Evolutionary conservation across 2,888 invertebrate species (phyloP).

Genomic region (Agrochola lota): DNA sequence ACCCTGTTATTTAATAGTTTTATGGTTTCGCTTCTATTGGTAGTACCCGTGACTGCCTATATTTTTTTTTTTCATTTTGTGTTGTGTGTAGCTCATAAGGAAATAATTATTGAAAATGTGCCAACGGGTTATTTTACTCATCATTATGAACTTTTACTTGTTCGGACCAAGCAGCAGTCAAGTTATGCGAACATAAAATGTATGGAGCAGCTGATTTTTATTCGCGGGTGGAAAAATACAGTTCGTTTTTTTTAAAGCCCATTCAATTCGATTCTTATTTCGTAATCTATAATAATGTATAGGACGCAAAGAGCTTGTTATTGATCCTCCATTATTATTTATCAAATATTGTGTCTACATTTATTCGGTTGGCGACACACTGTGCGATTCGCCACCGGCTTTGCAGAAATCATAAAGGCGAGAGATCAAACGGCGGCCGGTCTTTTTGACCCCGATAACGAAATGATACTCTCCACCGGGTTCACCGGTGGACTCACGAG

Average conservation of each 20-base stretch:
- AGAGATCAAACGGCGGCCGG: conserved; percentile 80
- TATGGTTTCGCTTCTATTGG: too few species aligned
- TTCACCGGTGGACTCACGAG: conserved; percentile 63
- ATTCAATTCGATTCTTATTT: not conserved
- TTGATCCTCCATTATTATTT: not conserved
- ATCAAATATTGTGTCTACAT: conserved; percentile 45
- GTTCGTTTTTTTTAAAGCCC: not conserved
- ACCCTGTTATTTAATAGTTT: too few species aligned
- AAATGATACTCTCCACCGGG: conserved; percentile 76
- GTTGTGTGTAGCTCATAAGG: too few species aligned
- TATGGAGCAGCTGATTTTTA: too few species aligned
- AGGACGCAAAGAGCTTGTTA: not conserved
- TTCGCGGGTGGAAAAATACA: not conserved
- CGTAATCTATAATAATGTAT: not conserved
- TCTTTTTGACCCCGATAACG: conserved; percentile 78
- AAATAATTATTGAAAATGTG: too few species aligned
- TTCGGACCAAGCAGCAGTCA: too few species aligned
- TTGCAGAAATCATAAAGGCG: conserved; percentile 79
- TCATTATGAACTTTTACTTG: too few species aligned
- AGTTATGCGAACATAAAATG: too few species aligned
- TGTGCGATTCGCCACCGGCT: conserved; percentile 64
- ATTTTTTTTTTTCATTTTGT: too few species aligned
- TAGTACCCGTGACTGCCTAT: too few species aligned
- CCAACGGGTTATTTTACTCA: too few species aligned
- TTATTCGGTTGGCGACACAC: conserved; percentile 34